Conservation (phyloP, 1,140 invertebrate genomes). For the Eulimnadia texana region DNA sequence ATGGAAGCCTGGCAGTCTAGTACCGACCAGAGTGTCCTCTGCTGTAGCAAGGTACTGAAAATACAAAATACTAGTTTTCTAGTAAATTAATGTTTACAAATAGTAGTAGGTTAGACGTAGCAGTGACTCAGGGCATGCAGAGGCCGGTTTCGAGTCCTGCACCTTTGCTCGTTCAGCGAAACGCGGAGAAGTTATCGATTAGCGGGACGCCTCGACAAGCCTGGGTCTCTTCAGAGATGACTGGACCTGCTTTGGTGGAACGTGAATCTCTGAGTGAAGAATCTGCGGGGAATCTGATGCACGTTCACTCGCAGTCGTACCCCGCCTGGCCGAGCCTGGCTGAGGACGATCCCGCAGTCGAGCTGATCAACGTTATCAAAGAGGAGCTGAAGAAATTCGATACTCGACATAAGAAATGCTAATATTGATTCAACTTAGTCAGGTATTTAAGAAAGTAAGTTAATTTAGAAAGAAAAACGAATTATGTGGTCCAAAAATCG, state of each 20-base stretch:
- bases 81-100: neutral
- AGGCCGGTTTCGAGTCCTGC: neutral
- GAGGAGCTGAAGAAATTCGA: slow-evolving; percentile 16
- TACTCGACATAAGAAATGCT: neutral
- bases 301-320: slow-evolving; percentile 13
- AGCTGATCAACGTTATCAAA: slow-evolving; percentile 12
- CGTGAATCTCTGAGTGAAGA: neutral
- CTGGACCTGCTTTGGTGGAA: neutral
- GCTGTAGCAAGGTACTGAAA: slow-evolving; percentile 1
- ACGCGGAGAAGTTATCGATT: neutral
- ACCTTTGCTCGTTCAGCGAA: neutral
- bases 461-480: neutral
- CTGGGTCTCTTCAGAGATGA: neutral
- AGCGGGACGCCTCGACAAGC: neutral
- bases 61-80: neutral
- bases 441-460: too few relatives aligned
- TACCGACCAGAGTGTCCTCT: slow-evolving; percentile 6
- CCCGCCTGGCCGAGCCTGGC: slow-evolving; percentile 11
- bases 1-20: slow-evolving; percentile 9
- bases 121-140: neutral
- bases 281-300: neutral
- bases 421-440: too few relatives aligned
- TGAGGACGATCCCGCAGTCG: slow-evolving; percentile 10
- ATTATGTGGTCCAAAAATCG: too few relatives aligned
- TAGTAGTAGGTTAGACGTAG: neutral